Evolutionary conservation across 2,888 invertebrate genomes (phyloP).

Genomic region (Shargacucullia verbasci): DNA sequence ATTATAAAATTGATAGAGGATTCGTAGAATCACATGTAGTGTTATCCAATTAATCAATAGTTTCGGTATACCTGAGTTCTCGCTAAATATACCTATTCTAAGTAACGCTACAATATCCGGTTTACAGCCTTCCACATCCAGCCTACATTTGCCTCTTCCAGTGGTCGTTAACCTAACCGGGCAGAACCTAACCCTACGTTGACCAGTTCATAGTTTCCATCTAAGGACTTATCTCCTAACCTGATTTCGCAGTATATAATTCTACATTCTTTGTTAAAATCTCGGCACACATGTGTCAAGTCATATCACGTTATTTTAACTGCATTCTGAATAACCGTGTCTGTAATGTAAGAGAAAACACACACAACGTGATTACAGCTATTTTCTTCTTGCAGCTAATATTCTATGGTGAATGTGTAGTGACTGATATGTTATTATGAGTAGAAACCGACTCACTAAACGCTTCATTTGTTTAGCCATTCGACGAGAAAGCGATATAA

Average conservation of each 20-base stretch:
- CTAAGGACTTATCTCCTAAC: too few species aligned
- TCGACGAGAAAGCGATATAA: slow-evolving; percentile 39
- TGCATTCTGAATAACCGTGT: slow-evolving; percentile 2
- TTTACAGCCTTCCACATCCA: too few species aligned
- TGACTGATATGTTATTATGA: slow-evolving; percentile 36
- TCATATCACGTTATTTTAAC: slow-evolving; percentile 9
- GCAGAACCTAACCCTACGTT: too few species aligned
- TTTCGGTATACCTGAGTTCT: too few species aligned
- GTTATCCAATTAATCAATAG: too few species aligned
- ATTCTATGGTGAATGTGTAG: slow-evolving; percentile 35
- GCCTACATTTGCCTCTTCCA: too few species aligned
- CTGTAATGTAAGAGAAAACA: slow-evolving; percentile 37
- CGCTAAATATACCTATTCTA: too few species aligned
- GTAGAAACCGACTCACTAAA: slow-evolving; percentile 34
- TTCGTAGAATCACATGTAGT: too few species aligned
- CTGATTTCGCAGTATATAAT: not conserved
- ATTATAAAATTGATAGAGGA: too few species aligned
- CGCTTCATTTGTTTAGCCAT: slow-evolving; percentile 38
- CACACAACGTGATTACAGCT: slow-evolving; percentile 25
- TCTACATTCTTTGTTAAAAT: not conserved
- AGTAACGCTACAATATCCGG: too few species aligned
- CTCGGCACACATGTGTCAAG: slow-evolving; percentile 6
- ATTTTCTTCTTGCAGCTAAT: slow-evolving; percentile 32
- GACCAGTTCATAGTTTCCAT: too few species aligned
- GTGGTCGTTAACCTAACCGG: too few species aligned